phyloP scores from a whole-genome alignment of 2,113 vertebrate genomes.

The Periophthalmodon schlosseri region DNA sequence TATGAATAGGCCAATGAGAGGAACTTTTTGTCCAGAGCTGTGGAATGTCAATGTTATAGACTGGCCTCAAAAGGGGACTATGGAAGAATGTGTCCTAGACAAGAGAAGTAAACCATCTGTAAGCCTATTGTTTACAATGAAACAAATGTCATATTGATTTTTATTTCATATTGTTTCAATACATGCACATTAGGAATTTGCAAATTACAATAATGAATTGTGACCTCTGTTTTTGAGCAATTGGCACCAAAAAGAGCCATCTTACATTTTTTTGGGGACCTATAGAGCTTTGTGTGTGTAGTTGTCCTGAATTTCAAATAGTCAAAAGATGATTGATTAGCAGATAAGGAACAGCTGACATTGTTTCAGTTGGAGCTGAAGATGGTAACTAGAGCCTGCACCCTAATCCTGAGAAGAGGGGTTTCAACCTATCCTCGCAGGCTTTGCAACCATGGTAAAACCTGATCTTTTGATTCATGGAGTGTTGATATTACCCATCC shows the following conservation, averaged over 20 bases:
- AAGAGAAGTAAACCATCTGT: slow-evolving; percentile 45
- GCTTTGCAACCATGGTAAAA: slow-evolving; percentile 63
- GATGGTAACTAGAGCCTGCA: slow-evolving; percentile 59
- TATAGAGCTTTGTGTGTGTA: background rate
- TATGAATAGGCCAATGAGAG: background rate
- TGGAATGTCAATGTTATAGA: slow-evolving; percentile 26
- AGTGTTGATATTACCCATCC: background rate
- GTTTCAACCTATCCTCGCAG: slow-evolving; percentile 49
- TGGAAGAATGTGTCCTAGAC: slow-evolving; percentile 28
- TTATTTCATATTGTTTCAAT: no score
- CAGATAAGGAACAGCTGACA: slow-evolving; percentile 1
- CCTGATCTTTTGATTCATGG: background rate
- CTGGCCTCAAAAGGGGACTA: slow-evolving; percentile 16
- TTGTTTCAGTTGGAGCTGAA: slow-evolving; percentile 33
- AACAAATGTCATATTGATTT: no score
- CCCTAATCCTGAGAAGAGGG: slow-evolving; percentile 53
- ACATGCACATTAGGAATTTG: no score
- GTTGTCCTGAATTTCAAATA: background rate
- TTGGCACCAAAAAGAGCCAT: no score
- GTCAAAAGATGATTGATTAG: background rate
- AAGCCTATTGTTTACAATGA: background rate
- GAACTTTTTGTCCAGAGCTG: slow-evolving; percentile 3
- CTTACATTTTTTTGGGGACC: no score
- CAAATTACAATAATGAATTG: no score
- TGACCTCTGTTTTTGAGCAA: no score